phyloP scores from a whole-genome alignment of 2,113 vertebrate genomes.

The Cyanistes caeruleus region DNA sequence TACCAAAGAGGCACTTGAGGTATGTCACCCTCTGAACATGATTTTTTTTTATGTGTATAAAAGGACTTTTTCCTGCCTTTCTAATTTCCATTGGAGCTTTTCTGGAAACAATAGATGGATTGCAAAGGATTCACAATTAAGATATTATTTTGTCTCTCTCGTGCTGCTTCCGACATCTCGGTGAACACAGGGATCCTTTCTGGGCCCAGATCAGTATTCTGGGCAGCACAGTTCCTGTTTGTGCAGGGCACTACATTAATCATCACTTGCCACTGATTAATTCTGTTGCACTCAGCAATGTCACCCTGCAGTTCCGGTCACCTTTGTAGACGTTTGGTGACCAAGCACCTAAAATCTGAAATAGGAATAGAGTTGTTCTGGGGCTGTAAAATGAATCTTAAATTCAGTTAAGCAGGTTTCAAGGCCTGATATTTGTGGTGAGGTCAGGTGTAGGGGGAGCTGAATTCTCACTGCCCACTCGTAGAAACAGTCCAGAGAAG shows the following conservation, averaged over 20 bases:
- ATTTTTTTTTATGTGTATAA: neutral
- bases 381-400: neutral
- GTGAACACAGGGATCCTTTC: neutral
- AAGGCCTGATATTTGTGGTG: neutral
- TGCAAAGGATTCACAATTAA: constrained; percentile 23
- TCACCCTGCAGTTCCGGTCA: neutral
- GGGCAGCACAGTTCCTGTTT: neutral
- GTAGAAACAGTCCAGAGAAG: neutral
- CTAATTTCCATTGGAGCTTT: neutral
- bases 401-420: neutral
- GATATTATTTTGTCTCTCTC: neutral
- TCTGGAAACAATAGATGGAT: constrained; percentile 8
- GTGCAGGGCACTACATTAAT: neutral
- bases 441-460: neutral
- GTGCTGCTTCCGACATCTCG: neutral
- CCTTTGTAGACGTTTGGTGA: neutral
- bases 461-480: neutral
- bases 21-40: constrained; percentile 56
- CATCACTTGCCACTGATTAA: neutral
- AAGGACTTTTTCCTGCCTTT: neutral
- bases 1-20: constrained; percentile 97
- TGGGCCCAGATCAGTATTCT: neutral
- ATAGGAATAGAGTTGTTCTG: neutral
- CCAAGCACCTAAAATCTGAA: neutral
- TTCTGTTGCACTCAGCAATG: neutral